phyloP scores from a whole-genome alignment of 2,888 invertebrate genomes.

The Notodonta dromedarius region DNA sequence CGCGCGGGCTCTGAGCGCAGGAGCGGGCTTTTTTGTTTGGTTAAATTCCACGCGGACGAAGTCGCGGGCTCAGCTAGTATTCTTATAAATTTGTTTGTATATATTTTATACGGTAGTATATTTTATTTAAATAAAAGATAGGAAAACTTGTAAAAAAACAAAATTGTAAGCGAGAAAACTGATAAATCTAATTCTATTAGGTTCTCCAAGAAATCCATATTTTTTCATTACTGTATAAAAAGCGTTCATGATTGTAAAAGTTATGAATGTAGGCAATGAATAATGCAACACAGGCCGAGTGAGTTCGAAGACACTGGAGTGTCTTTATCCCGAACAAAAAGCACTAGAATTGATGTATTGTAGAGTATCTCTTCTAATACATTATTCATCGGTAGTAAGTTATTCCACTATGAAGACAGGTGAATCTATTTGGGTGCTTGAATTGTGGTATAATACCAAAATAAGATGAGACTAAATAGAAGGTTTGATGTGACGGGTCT shows the following conservation, averaged over 20 bases:
- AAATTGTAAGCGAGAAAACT: background rate
- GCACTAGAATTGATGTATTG: slow-evolving; percentile 4
- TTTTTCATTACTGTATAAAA: background rate
- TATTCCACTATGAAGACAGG: background rate
- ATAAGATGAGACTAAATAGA: no score
- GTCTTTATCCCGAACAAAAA: slow-evolving; percentile 5
- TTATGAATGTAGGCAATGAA: background rate
- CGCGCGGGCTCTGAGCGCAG: no score
- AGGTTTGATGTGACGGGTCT: no score
- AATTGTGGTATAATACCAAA: background rate
- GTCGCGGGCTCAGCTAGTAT: no score
- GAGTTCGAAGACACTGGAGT: slow-evolving; percentile 1
- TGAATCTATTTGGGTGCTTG: background rate
- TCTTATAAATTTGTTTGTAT: no score
- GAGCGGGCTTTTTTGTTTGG: no score
- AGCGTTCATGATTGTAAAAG: background rate
- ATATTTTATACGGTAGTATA: no score
- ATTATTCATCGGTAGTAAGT: background rate
- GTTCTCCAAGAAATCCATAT: background rate
- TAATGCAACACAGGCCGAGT: background rate
- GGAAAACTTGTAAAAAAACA: no score
- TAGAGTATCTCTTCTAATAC: background rate
- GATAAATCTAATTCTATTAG: background rate
- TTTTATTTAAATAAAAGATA: no score
- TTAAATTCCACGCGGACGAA: no score